Base-by-base conservation (phyloP, 2,888 invertebrate genomes). In the Mantis religiosa region DNA sequence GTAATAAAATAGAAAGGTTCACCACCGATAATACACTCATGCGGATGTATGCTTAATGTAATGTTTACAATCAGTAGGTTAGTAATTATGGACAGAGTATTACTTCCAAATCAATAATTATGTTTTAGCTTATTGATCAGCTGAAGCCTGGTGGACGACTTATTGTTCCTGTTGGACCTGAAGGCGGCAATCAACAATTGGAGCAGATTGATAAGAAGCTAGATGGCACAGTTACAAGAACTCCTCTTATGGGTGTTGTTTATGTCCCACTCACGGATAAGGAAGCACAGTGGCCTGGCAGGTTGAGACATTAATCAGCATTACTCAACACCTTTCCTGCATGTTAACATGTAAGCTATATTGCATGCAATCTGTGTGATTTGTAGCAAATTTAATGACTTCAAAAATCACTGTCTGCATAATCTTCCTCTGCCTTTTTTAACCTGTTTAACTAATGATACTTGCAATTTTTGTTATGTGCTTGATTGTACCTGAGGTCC, bases 201-300 rank as follows among this genome's bases (percentile, higher is more conserved):
- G 96, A 97, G 92, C 95, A 98, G 95, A 96, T 99, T 89, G 99
- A 99, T 93, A 99, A 99, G 93, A 94, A 95, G 81, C 92, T 93
- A 3, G 96, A 98, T 92, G 99, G 99, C 12, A 94, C 95, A 71
- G 95, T 98, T 7, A 94, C 94, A 30, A 95, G 96, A 90, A 96
- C 96, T 91, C 95, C 96, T 83, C 94, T 99, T 15, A 98, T 99
- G 97, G 98, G 98, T 83, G 99, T 99, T 20, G 97, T 98, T 91
- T 99, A 98, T 93, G 99, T 99, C 81, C 99, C 99, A 0, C 94
- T 99, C 85, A 99, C 99, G 0, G 98, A 98, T 93, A 96, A 96
- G 92, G 95, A 95, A 28, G 94, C 95, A 89, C 97, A 97, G 92
- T 96, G 95, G 95, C 95, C 95, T 82, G 90, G 90, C 88, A 90